Base-by-base conservation (phyloP, 2,113 vertebrate genomes). In the Euleptes europaea region DNA sequence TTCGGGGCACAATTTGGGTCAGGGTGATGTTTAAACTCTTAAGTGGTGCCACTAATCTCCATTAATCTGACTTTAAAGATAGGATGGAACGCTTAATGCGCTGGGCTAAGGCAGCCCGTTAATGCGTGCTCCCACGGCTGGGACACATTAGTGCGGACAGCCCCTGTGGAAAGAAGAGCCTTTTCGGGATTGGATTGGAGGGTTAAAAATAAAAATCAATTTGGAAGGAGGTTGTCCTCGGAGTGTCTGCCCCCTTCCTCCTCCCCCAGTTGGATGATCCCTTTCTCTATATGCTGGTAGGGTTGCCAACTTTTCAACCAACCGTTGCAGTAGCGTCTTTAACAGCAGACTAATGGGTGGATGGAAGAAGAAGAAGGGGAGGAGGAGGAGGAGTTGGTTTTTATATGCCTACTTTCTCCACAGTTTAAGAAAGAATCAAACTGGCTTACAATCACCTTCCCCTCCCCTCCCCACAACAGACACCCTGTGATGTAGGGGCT, bases 51-150 rank as follows among this genome's bases (percentile, higher is more conserved):
- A 93, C 96, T 97, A 97, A 97, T 97, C 97, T 95, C 94, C 86
- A 71, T 93, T 97, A 97, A 97, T 97, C 97, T 97, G 94, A 96
- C 94, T 94, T 93, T 96, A 95, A 97, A 96, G 96, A 97, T 94
- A 94, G 96, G 93, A 91, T 91, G 88, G 96, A 96, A 96, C 93
- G 96, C 96, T 94, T 94, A 88, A 84, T 88, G 92, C 93, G 92
- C 93, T 91, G 90, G 94, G 91, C 79, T 95, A 95, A 94, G 95
- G 95, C 94, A 95, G 54, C 7, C 77, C 95, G 90, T 86, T 96
- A 97, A 97, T 97, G 94, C 93, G n/a, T 47, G 83, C 67, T 92
- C 89, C 26, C 94, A 90, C 90, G 78, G 85, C 86, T 83, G 89
- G 88, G 86, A 88, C 94, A 90, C 86, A 85, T 93, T 97, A 96